Percentiles rank a stretch among this genome's conserved stretches.
phyloP scores from a whole-genome alignment of 1,140 invertebrate genomes.

The Pissodes strobi region DNA sequence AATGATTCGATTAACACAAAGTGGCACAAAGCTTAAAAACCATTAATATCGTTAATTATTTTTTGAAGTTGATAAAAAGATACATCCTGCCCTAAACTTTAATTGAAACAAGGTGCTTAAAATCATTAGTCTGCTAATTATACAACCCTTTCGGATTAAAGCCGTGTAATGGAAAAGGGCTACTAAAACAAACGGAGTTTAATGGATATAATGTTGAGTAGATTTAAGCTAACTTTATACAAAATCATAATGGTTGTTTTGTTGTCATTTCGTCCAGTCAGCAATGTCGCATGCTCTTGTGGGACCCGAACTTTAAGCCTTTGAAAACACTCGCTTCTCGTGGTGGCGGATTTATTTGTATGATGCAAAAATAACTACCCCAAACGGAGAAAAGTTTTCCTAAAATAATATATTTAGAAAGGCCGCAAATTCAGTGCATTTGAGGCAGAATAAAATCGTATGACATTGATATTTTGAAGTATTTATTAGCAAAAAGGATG shows the following conservation, averaged over 20 bases:
- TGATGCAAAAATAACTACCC: neutral
- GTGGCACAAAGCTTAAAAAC: no score
- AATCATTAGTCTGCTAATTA: constrained; percentile 30
- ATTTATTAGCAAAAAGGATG: no score
- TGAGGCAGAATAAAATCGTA: no score
- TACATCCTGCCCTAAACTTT: constrained; percentile 11
- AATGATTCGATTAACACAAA: no score
- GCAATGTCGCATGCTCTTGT: constrained; percentile 1
- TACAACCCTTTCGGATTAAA: constrained; percentile 27
- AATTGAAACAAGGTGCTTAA: constrained; percentile 32
- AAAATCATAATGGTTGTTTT: constrained; percentile 10
- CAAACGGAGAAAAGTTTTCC: neutral
- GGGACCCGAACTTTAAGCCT: neutral
- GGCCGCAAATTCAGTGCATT: no score
- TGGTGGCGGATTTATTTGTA: neutral
- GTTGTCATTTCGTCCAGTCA: constrained; percentile 10
- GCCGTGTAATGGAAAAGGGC: constrained; percentile 24
- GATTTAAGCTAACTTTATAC: constrained; percentile 23
- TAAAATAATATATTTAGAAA: neutral
- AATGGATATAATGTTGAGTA: constrained; percentile 28
- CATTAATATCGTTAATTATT: no score
- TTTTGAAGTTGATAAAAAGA: neutral
- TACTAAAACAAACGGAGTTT: constrained; percentile 21
- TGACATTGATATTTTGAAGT: no score
- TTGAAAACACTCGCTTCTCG: constrained; percentile 3